Percentiles rank a stretch among this genome's conserved stretches.
phyloP scores from a whole-genome alignment of 2,888 invertebrate genomes.

The Loripinus fragilis region DNA sequence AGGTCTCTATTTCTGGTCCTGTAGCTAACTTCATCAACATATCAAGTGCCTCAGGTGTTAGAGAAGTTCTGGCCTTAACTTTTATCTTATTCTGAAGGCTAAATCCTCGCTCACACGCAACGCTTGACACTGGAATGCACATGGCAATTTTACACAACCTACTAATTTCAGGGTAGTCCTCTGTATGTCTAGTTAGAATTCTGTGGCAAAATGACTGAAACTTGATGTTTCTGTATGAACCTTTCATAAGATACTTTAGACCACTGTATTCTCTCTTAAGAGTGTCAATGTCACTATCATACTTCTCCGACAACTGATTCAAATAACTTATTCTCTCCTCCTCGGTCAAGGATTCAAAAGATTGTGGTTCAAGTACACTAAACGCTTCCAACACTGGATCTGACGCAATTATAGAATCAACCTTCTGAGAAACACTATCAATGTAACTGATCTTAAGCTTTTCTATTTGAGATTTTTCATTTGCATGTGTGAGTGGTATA shows the following conservation, averaged over 20 bases:
- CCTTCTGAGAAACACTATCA: neutral
- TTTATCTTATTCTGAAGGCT: slow-evolving; percentile 30
- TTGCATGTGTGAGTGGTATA: slow-evolving; percentile 20
- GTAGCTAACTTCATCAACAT: slow-evolving; percentile 14
- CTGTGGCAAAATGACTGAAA: neutral
- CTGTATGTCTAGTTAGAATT: neutral
- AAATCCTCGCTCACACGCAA: slow-evolving; percentile 30
- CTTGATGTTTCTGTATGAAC: slow-evolving; percentile 16
- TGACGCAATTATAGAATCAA: neutral
- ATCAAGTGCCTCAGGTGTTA: slow-evolving; percentile 16
- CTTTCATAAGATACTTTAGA: neutral
- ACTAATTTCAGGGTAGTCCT: slow-evolving; percentile 18
- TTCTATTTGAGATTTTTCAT: slow-evolving; percentile 14
- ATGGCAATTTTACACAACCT: slow-evolving; percentile 4
- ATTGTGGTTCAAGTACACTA: slow-evolving; percentile 16
- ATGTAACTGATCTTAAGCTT: slow-evolving; percentile 21
- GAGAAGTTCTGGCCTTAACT: slow-evolving; percentile 24
- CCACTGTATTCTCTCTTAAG: slow-evolving; percentile 22
- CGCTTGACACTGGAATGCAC: slow-evolving; percentile 30
- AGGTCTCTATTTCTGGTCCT: slow-evolving; percentile 8
- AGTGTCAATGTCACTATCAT: neutral
- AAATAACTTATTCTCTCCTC: neutral
- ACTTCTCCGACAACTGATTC: neutral
- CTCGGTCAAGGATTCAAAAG: neutral
- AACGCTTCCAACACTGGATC: slow-evolving; percentile 16